Base-by-base conservation (phyloP, 2,888 invertebrate species). In the Anodontia alba region DNA sequence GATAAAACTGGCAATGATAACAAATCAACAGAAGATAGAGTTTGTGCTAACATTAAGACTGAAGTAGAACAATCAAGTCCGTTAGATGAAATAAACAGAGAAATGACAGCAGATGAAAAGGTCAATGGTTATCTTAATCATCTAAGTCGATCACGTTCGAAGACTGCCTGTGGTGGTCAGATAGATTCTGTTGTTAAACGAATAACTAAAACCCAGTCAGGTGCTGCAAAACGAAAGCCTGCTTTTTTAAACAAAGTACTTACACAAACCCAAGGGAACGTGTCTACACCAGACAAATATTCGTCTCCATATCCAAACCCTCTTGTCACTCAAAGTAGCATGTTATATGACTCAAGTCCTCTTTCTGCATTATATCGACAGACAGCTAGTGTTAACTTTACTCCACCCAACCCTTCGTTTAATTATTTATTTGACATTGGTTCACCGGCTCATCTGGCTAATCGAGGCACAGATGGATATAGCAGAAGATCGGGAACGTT, bases 201-300 rank as follows among this genome's bases (percentile, higher is more conserved):
- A 62, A 57, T 57, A 57, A 10, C 26, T 29, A 26, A 62, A 29
- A 1, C 62, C 31, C 62, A 62, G 62, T 17, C 62, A 8, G 84
- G 84, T 10, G 81, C 84, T 0, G 76, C 84, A 29, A 84, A 81
- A 75, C 76, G 84, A 33, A 84, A 84, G 68, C 79, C 81, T 42
- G 84, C 81, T 29, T 79, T 54, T 26, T 20, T 62, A 20, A 62
- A 62, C 33, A 62, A 62, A 20, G 62, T 62, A 31, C 62, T 62
- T 17, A 17, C 62, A 15, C 17, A 62, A 62, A 17, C 62, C 31
- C 26, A 62, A 17, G 62, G 62, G 12, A 10, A 8, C 3, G 12
- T 29, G 33, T 7, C 33, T 29, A 33, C 33, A 62, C 23, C 12
- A 33, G 62, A 62, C 5, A 62, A 33, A 31, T 62, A 62, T 23